These are phyloP conservation scores for Vanacampus margaritifer DNA, from an alignment of 2,113 vertebrate genomes.

Conservation along the genomic window DNA sequence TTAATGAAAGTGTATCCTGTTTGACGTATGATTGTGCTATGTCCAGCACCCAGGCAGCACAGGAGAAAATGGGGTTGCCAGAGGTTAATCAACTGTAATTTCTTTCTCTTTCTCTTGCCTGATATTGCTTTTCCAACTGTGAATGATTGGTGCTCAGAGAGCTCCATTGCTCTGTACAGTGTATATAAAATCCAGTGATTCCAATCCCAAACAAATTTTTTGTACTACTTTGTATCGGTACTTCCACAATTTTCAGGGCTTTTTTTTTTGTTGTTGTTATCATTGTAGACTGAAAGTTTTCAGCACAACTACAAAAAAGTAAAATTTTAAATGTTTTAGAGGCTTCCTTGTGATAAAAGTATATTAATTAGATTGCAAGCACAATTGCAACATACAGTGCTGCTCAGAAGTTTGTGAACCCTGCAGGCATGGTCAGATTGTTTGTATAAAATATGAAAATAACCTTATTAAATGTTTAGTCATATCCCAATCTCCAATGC, in stretches of 20 bases:
- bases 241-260: neutral
- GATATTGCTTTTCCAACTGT: constrained; percentile 41
- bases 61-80: constrained; percentile 62
- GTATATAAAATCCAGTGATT: neutral
- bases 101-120: constrained; percentile 29
- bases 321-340: neutral
- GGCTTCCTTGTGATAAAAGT: no score
- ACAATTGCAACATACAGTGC: no score
- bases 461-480: no score
- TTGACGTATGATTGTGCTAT: constrained; percentile 37
- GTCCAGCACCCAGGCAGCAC: constrained; percentile 42
- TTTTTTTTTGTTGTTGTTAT: no score
- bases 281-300: neutral
- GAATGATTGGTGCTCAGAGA: constrained; percentile 16
- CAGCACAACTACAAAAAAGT: neutral
- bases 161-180: neutral
- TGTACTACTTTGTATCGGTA: neutral
- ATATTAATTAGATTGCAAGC: no score
- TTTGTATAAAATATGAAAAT: no score
- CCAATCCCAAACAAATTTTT: neutral
- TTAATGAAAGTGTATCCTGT: constrained; percentile 59
- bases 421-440: no score
- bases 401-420: no score
- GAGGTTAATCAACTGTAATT: constrained; percentile 69
- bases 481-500: no score